Base-by-base conservation (phyloP, 2,888 invertebrate species). In the Hydrotaea diabolus region DNA sequence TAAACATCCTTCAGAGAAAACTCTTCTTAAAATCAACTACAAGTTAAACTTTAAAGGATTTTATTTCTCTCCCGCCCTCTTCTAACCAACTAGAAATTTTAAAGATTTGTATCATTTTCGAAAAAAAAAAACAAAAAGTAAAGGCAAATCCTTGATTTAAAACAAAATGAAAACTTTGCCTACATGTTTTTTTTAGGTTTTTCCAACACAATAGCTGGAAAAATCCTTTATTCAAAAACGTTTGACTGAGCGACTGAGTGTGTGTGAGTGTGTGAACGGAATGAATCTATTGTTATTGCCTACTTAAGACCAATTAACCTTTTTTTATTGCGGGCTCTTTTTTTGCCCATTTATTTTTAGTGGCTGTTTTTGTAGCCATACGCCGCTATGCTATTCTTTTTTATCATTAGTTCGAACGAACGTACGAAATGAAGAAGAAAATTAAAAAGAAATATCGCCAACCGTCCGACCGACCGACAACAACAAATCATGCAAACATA, bases 241-340 rank as follows among this genome's bases (percentile, higher is more conserved):
- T 66, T 39, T 11, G 21, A n/a, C n/a, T n/a, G n/a, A n/a, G n/a
- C n/a, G n/a, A n/a, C n/a, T n/a, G n/a, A n/a, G n/a, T n/a, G 39
- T 39, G 31, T 31, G 59, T 31, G 59, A 15, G 26, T 39, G 66
- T 43, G 9, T 26, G 66, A 31, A 43, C 11, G 17, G 39, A 66
- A 66, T 43, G 43, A 66, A 78, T 81, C 84, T 84, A 84, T 84
- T 84, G 84, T 84, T 81, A 76, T 75, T 80, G 74, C 46, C n/a
- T 75, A 62, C 78, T 84, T 84, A 84, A 57, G 81, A 84, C 84
- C 78, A 81, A 81, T 84, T 84, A 81, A 84, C 84, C 84, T 76
- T 84, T 84, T 31, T 84, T 76, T 84, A 66, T 66, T 66, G 66
- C 66, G 19, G 43, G 26, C 64, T 64, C 15, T 8, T 53, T 55